Conservation (phyloP, 2,113 vertebrate genomes). For the Leucopsar rothschildi region DNA sequence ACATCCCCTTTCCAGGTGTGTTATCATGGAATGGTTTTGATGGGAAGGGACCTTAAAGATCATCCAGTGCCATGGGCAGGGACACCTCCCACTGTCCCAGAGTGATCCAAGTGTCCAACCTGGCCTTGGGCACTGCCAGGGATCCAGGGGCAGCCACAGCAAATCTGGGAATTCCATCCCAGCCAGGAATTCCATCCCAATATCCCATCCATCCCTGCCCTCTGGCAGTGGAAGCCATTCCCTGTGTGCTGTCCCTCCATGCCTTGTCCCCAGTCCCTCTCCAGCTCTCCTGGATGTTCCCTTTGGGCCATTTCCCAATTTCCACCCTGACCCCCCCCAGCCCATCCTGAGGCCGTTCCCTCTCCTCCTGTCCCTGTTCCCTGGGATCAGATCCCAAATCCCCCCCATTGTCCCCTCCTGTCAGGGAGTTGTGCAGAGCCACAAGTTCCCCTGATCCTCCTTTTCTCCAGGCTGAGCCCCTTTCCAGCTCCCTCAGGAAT, state of each 20-base stretch:
- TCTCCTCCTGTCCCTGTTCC: background rate
- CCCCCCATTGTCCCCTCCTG: background rate
- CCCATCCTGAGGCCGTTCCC: background rate
- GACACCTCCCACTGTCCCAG: background rate
- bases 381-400: background rate
- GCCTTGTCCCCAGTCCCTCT: background rate
- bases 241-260: background rate
- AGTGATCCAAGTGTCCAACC: background rate
- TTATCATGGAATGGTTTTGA: background rate
- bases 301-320: background rate
- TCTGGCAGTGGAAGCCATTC: background rate
- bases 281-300: background rate
- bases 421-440: background rate
- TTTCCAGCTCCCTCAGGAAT: background rate
- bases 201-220: background rate
- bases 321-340: background rate
- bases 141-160: background rate
- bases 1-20: too few relatives aligned
- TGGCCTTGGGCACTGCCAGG: rapidly evolving
- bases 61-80: background rate
- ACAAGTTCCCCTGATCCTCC: background rate
- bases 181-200: background rate
- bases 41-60: rapidly evolving
- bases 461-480: background rate
- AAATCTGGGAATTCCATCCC: background rate